Evolutionary conservation across 2,113 vertebrate genomes (phyloP).

Genomic region (Poecile atricapillus): DNA sequence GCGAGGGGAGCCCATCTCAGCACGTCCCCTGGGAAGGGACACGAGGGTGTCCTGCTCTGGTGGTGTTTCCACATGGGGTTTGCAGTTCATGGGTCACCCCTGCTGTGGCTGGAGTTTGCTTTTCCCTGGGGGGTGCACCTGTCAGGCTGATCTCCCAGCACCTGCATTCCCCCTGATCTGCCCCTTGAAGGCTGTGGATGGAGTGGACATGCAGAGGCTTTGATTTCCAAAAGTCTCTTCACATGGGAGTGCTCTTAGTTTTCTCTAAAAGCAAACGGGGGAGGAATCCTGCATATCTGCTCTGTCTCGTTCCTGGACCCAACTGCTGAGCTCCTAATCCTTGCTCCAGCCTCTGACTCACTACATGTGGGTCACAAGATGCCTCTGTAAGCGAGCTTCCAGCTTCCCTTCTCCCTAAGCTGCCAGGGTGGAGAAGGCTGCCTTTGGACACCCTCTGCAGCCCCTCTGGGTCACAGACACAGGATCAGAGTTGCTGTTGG

Average conservation of each 20-base stretch:
- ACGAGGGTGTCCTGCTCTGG: background rate
- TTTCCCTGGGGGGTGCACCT: background rate
- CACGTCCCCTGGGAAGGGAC: background rate
- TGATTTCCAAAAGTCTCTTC: background rate
- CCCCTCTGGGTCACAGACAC: background rate
- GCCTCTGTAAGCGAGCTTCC: background rate
- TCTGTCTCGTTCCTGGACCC: background rate
- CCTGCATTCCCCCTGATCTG: background rate
- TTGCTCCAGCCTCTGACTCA: conserved; percentile 44
- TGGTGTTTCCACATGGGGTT: background rate
- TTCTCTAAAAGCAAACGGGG: background rate
- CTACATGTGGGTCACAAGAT: conserved; percentile 3
- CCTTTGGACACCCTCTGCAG: background rate
- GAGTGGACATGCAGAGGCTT: background rate
- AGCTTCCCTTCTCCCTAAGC: background rate
- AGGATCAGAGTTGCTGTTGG: rapidly evolving
- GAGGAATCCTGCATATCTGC: background rate
- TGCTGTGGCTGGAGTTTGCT: background rate
- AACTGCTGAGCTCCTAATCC: conserved; percentile 2
- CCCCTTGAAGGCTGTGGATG: background rate
- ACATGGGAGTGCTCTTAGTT: background rate
- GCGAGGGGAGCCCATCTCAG: background rate
- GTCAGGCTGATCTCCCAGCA: background rate
- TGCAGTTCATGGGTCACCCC: background rate
- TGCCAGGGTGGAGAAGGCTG: background rate